These are phyloP conservation scores for Seladonia tumulorum DNA, from an alignment of 2,888 invertebrate genomes.

Conservation along the genomic window DNA sequence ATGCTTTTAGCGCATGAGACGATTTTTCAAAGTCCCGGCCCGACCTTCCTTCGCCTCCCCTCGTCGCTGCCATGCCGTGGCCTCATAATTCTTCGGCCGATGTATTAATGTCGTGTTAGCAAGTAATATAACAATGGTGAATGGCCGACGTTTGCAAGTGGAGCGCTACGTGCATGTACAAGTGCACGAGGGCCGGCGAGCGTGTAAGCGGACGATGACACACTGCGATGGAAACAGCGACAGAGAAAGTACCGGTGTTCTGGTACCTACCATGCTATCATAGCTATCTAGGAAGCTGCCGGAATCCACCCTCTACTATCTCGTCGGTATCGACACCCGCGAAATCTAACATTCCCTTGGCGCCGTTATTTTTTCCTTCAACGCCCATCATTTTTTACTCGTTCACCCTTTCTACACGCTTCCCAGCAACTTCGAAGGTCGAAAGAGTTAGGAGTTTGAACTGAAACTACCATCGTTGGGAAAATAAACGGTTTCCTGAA, in stretches of 20 bases:
- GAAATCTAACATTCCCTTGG: not conserved
- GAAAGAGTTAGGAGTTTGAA: not conserved
- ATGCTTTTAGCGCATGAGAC: constrained; percentile 74
- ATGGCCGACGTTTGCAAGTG: constrained; percentile 66
- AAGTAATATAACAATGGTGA: constrained; percentile 79
- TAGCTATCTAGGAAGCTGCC: constrained; percentile 15
- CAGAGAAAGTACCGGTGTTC: constrained; percentile 11
- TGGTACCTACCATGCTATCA: not conserved
- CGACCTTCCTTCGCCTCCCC: constrained; percentile 35
- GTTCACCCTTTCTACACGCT: not conserved
- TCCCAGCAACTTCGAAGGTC: not conserved
- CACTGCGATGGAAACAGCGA: constrained; percentile 36
- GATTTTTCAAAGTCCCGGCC: constrained; percentile 77
- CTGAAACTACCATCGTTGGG: too few relatives aligned
- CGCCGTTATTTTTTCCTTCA: not conserved
- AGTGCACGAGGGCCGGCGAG: constrained; percentile 31
- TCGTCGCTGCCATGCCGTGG: constrained; percentile 72
- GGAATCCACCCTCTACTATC: not conserved
- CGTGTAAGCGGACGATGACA: constrained; percentile 41
- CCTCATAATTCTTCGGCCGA: constrained; percentile 77
- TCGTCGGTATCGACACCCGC: constrained; percentile 17
- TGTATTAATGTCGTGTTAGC: constrained; percentile 82
- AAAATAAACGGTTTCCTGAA: too few relatives aligned
- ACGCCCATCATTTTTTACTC: not conserved
- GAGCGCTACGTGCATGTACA: constrained; percentile 47